phyloP scores from a whole-genome alignment of 2,888 invertebrate species.

The Horisme vitalbata region DNA sequence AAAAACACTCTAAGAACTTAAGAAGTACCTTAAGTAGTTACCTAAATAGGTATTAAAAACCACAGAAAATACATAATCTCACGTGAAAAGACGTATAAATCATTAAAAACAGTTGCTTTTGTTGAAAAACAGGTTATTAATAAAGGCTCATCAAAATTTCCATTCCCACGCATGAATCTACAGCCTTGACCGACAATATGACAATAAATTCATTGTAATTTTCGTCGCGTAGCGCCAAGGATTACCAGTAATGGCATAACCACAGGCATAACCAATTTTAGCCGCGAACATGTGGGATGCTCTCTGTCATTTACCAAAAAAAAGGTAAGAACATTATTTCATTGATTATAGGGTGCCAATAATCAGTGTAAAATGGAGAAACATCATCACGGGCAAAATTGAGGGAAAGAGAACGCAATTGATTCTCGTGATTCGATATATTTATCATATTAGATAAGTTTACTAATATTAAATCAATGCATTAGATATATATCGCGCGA shows the following conservation, averaged over 20 bases:
- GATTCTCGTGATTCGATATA: too few species aligned
- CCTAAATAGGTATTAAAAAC: too few species aligned
- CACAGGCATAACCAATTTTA: slow-evolving; percentile 22
- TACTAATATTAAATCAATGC: too few species aligned
- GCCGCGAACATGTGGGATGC: slow-evolving; percentile 5
- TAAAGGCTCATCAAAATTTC: slow-evolving; percentile 11
- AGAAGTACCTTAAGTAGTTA: too few species aligned
- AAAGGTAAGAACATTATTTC: slow-evolving; percentile 11
- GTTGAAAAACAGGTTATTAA: background rate
- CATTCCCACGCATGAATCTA: slow-evolving; percentile 13
- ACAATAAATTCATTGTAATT: slow-evolving; percentile 22
- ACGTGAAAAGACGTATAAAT: background rate
- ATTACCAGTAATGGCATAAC: slow-evolving; percentile 22
- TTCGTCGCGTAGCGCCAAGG: slow-evolving; percentile 36
- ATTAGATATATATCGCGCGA: too few species aligned
- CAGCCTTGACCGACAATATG: slow-evolving; percentile 27
- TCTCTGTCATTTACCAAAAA: slow-evolving; percentile 34
- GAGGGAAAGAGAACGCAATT: too few species aligned
- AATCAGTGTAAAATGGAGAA: too few species aligned
- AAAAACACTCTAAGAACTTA: too few species aligned
- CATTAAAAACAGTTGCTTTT: background rate
- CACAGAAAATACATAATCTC: background rate
- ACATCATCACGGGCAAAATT: too few species aligned
- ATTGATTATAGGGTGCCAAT: background rate
- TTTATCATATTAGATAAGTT: too few species aligned